phyloP scores from a whole-genome alignment of 64 coral and sea anemone genomes.

The Montipora capricornis region DNA sequence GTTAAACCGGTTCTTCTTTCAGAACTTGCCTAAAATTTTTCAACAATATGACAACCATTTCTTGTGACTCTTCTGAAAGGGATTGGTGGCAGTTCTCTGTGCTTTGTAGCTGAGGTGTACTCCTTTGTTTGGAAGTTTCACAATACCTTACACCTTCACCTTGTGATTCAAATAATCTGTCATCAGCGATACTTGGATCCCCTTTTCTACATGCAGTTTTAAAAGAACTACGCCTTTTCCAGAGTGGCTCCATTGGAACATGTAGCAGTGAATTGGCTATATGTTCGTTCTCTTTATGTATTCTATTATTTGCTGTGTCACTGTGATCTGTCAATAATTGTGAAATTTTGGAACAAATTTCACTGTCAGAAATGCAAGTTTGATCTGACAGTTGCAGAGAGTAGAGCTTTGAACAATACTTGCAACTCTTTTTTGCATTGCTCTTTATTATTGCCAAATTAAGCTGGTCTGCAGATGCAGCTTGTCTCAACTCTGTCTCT shows the following conservation, averaged over 20 bases:
- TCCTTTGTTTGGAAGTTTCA: neutral
- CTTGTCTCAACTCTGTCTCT: too few relatives aligned
- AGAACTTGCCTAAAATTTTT: neutral
- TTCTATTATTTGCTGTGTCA: neutral
- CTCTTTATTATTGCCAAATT: neutral
- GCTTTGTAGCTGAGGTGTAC: neutral
- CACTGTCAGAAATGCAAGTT: neutral
- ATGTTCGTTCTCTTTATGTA: conserved; percentile 16
- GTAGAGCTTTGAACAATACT: neutral
- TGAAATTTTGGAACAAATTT: neutral
- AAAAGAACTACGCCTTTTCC: neutral
- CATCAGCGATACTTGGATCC: neutral
- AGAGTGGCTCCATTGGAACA: neutral
- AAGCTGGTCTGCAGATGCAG: too few relatives aligned
- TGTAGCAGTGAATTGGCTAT: neutral
- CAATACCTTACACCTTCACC: neutral
- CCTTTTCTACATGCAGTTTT: neutral
- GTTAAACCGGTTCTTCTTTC: conserved; percentile 19
- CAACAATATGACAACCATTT: conserved; percentile 12
- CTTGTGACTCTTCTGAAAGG: neutral
- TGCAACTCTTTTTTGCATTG: neutral
- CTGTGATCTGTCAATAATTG: neutral
- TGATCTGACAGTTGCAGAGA: neutral
- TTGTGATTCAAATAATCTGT: conserved; percentile 9
- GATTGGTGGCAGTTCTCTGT: neutral